Evolutionary conservation across 2,888 invertebrate genomes (phyloP).

Genomic region (Hypolimnas misippus): DNA sequence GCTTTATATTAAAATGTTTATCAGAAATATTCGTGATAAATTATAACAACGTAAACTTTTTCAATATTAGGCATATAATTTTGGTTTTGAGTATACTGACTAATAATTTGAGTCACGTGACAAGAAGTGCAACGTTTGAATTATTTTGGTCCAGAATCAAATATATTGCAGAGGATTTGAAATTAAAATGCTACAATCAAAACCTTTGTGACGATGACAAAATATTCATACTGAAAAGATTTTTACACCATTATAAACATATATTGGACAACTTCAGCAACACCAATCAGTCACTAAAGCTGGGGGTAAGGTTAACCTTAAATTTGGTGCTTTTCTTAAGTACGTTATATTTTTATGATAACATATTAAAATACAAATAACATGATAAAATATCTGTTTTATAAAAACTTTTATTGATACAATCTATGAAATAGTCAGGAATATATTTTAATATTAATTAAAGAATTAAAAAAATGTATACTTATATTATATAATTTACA

Average conservation of each 20-base stretch:
- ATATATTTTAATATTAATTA: too few relatives aligned
- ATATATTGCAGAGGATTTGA: slow-evolving; percentile 7
- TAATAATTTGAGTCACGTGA: slow-evolving; percentile 15
- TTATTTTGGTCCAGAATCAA: slow-evolving; percentile 19
- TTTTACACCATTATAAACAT: slow-evolving; percentile 23
- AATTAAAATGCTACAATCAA: slow-evolving; percentile 9
- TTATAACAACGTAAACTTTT: slow-evolving; percentile 18
- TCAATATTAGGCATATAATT: slow-evolving; percentile 4
- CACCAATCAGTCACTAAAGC: slow-evolving; percentile 11
- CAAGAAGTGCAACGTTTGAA: slow-evolving; percentile 23
- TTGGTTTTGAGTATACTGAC: slow-evolving; percentile 12
- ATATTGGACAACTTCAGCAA: slow-evolving; percentile 13
- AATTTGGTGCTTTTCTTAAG: too few relatives aligned
- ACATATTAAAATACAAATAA: too few relatives aligned
- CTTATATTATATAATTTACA: too few relatives aligned
- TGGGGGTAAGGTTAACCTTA: slow-evolving; percentile 14
- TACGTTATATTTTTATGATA: too few relatives aligned
- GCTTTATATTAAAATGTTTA: not conserved
- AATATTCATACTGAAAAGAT: slow-evolving; percentile 9
- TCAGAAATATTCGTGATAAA: slow-evolving; percentile 13
- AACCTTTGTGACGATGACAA: slow-evolving; percentile 1
- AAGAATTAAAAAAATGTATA: too few relatives aligned
- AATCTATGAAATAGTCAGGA: too few relatives aligned
- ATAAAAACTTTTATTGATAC: too few relatives aligned
- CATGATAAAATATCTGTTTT: too few relatives aligned